Percentiles rank a stretch among this genome's conserved stretches.
Evolutionary conservation across 2,113 vertebrate genomes (phyloP).

Genomic region (Oryzias melastigma): DNA sequence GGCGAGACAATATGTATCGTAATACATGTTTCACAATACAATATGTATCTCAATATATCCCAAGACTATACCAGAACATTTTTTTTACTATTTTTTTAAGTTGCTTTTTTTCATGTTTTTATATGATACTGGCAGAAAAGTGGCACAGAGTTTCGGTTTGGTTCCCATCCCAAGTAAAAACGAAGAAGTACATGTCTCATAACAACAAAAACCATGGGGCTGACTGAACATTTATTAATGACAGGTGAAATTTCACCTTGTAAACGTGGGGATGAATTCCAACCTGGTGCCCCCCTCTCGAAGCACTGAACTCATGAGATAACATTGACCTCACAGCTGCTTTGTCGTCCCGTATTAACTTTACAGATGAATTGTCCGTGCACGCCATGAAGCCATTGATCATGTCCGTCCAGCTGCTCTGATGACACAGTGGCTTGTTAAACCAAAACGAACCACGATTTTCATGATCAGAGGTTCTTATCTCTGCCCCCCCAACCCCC

Average conservation of each 20-base stretch:
- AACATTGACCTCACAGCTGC: slow-evolving; percentile 65
- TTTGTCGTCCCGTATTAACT: slow-evolving; percentile 69
- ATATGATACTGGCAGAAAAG: no score
- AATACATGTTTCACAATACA: no score
- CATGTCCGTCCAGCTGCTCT: slow-evolving; percentile 46
- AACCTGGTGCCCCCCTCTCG: slow-evolving; percentile 28
- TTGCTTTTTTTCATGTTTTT: no score
- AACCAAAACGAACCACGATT: slow-evolving; percentile 63
- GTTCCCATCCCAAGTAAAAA: no score
- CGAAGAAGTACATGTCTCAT: no score
- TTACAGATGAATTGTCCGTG: slow-evolving; percentile 69
- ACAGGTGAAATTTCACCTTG: slow-evolving; percentile 8
- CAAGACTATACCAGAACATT: no score
- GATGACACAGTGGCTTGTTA: slow-evolving; percentile 56
- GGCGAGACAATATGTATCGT: no score
- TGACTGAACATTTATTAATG: no score
- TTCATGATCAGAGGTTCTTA: slow-evolving; percentile 47
- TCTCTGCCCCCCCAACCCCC: slow-evolving; percentile 18
- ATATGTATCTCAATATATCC: no score
- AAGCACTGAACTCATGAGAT: slow-evolving; percentile 60
- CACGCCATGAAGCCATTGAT: slow-evolving; percentile 55
- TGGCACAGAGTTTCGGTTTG: no score
- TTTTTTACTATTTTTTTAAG: no score
- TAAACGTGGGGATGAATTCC: slow-evolving; percentile 4
- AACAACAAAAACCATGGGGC: no score